These are phyloP conservation scores for Trematocara marginatum DNA, from an alignment of 2,113 vertebrate species.

Conservation along the genomic window DNA sequence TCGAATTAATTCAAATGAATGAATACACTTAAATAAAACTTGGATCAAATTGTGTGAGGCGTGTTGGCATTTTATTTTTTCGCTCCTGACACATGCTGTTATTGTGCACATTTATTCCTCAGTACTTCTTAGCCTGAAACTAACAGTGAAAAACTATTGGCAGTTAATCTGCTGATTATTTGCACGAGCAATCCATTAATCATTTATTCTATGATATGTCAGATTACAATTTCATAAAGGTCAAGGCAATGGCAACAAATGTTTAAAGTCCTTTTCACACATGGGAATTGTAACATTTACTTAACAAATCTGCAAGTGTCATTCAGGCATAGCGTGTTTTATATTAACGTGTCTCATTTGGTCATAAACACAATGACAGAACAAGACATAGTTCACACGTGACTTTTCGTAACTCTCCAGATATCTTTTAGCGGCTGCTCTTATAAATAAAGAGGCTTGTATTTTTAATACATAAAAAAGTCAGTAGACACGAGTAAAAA, in stretches of 20 bases:
- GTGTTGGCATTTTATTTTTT: background rate
- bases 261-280: background rate
- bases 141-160: background rate
- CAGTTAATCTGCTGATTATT: background rate
- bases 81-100: background rate
- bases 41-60: background rate
- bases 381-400: background rate
- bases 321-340: background rate
- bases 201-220: background rate
- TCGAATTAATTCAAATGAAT: background rate
- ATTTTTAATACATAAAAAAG: background rate
- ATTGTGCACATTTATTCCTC: background rate
- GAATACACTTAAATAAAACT: background rate
- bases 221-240: background rate
- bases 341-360: background rate
- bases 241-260: background rate
- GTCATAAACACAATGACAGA: background rate
- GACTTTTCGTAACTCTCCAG: background rate
- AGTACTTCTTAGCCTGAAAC: background rate
- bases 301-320: background rate
- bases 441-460: background rate
- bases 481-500: background rate
- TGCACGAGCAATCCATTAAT: background rate
- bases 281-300: background rate
- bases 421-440: background rate